These are phyloP conservation scores for Camelus dromedarius DNA, from an alignment of 2,113 vertebrate species.

Conservation along the genomic window DNA sequence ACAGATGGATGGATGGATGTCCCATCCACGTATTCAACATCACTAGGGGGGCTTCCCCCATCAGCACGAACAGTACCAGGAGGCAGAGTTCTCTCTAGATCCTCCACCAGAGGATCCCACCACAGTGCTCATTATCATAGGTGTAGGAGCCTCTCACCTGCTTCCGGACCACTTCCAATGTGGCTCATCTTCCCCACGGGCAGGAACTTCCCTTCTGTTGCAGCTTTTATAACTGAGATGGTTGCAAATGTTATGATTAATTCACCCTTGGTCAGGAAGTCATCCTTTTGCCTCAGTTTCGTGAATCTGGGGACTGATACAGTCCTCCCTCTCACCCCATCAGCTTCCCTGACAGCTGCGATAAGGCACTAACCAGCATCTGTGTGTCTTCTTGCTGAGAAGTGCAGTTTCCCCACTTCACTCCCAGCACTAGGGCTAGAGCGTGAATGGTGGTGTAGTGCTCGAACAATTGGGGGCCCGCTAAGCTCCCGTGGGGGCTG, in stretches of 20 bases:
- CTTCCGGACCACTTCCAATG: background rate
- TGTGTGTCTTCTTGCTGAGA: background rate
- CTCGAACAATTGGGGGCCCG: fast-evolving
- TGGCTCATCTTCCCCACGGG: background rate
- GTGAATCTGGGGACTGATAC: background rate
- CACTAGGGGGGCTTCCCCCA: too few species aligned
- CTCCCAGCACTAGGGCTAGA: background rate
- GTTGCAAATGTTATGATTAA: background rate
- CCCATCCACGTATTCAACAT: background rate
- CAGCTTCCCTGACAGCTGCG: background rate
- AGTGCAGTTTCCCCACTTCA: background rate
- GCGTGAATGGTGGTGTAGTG: fast-evolving
- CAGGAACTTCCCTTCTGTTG: background rate
- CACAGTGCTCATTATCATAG: fast-evolving
- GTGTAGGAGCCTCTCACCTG: background rate
- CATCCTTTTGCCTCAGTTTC: background rate
- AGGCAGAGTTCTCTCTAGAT: background rate
- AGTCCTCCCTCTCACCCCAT: fast-evolving
- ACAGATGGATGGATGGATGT: too few species aligned
- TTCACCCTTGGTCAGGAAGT: background rate
- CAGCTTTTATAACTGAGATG: background rate
- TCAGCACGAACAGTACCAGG: background rate
- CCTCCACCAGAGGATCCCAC: background rate
- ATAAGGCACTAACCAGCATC: background rate
- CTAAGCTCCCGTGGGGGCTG: background rate